Percentiles rank a stretch among this genome's conserved stretches.
Conservation (phyloP, 2,113 vertebrate genomes). For the Corvus moneduloides region DNA sequence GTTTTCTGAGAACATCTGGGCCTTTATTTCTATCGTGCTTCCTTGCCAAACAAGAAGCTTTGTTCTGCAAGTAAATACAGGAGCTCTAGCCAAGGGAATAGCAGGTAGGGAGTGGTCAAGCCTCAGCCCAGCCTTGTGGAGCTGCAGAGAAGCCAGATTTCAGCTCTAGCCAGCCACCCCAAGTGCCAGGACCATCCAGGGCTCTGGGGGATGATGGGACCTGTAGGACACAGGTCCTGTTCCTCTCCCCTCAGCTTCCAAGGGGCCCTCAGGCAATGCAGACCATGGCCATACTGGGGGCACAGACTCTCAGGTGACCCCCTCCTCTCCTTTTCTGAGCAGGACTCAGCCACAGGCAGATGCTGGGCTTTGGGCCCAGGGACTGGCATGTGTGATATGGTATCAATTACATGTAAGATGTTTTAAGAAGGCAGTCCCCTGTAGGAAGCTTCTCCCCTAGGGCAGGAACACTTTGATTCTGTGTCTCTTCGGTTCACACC, state of each 20-base stretch:
- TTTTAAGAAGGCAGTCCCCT: not conserved
- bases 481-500: not conserved
- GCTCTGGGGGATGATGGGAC: not conserved
- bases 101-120: not conserved
- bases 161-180: not conserved
- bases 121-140: not conserved
- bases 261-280: not conserved
- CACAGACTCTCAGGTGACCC: not conserved
- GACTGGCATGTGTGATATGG: no score
- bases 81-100: not conserved
- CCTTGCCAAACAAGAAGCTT: not conserved
- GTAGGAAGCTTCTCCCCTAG: not conserved
- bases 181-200: rapidly evolving
- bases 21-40: not conserved
- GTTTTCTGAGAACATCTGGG: not conserved
- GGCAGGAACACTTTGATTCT: not conserved
- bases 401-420: not conserved
- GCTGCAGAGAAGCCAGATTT: not conserved
- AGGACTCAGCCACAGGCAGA: not conserved
- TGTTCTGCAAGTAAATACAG: not conserved
- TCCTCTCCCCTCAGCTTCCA: not conserved
- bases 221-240: not conserved
- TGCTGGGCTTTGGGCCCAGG: not conserved
- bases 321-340: not conserved
- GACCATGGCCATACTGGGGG: not conserved